Conservation (phyloP, 2,797 vertebrate genomes). For the Argya squamiceps region DNA sequence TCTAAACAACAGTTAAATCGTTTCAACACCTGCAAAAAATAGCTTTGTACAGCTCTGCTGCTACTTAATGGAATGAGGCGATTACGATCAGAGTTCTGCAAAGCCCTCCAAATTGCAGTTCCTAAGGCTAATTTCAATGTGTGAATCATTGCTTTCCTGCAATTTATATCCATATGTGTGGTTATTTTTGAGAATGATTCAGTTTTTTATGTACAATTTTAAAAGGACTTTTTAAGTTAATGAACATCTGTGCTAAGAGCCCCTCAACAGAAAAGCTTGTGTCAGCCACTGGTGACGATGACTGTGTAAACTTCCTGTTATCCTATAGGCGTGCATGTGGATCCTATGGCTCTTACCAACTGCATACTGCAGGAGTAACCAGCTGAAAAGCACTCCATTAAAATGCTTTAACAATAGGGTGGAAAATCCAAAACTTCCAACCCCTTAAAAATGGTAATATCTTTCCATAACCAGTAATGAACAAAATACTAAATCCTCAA, state of each 20-base stretch:
- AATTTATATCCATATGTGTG: constrained; percentile 64
- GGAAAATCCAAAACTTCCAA: background rate
- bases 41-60: background rate
- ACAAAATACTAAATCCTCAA: background rate
- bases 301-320: constrained; percentile 39
- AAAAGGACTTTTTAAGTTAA: constrained; percentile 63
- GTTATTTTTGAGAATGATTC: constrained; percentile 68
- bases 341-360: background rate
- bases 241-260: constrained; percentile 62
- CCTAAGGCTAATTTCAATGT: constrained; percentile 58
- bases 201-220: constrained; percentile 61
- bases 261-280: constrained; percentile 55
- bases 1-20: background rate
- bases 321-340: background rate
- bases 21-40: constrained; percentile 41
- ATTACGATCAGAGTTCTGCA: constrained; percentile 40
- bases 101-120: constrained; percentile 35
- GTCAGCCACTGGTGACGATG: constrained; percentile 43
- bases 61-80: constrained; percentile 25
- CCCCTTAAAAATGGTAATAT: background rate
- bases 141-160: constrained; percentile 65
- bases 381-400: background rate
- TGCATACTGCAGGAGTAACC: background rate
- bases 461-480: background rate
- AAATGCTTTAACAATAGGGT: background rate